phyloP scores from a whole-genome alignment of 2,888 invertebrate genomes.

The Listrodromus nycthemerus region DNA sequence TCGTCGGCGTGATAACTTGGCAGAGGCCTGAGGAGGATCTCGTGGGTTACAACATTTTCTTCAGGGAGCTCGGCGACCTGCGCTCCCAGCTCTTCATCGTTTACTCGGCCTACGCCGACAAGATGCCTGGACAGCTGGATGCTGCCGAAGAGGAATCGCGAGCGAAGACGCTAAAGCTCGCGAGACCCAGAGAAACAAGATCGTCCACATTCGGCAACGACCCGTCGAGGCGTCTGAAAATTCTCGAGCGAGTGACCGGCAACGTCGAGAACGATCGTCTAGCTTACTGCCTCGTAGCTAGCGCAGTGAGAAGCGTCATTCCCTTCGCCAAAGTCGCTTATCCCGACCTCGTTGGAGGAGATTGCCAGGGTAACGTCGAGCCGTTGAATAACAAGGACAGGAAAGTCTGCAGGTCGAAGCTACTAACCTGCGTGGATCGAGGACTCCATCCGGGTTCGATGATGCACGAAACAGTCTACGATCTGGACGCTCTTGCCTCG shows the following conservation, averaged over 20 bases:
- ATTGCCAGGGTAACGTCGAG: slow-evolving; percentile 86
- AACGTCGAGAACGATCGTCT: slow-evolving; percentile 69
- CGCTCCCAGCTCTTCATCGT: slow-evolving; percentile 85
- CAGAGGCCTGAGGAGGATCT: slow-evolving; percentile 80
- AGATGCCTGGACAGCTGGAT: slow-evolving; percentile 52
- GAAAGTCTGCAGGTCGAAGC: slow-evolving; percentile 86
- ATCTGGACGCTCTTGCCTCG: slow-evolving; percentile 87
- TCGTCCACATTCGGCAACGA: neutral
- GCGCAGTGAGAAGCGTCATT: slow-evolving; percentile 87
- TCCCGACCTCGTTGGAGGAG: slow-evolving; percentile 89
- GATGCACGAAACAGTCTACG: slow-evolving; percentile 89
- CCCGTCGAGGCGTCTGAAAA: slow-evolving; percentile 46
- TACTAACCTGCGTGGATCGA: slow-evolving; percentile 89
- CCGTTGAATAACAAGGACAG: slow-evolving; percentile 87
- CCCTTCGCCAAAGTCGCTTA: slow-evolving; percentile 91
- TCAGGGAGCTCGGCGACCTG: slow-evolving; percentile 86
- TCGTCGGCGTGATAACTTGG: slow-evolving; percentile 78
- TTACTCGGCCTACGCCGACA: slow-evolving; percentile 57
- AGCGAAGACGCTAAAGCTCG: slow-evolving; percentile 48
- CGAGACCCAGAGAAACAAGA: slow-evolving; percentile 48
- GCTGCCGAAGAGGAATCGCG: slow-evolving; percentile 52
- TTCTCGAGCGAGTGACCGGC: slow-evolving; percentile 64
- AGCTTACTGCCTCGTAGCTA: slow-evolving; percentile 86
- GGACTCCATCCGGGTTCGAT: slow-evolving; percentile 87
- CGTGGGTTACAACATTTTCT: slow-evolving; percentile 85